Evolutionary conservation across 2,797 vertebrate species (phyloP), one percentile per base, ranked within the genome.

Genomic region (Acipenser oxyrinchus): DNA sequence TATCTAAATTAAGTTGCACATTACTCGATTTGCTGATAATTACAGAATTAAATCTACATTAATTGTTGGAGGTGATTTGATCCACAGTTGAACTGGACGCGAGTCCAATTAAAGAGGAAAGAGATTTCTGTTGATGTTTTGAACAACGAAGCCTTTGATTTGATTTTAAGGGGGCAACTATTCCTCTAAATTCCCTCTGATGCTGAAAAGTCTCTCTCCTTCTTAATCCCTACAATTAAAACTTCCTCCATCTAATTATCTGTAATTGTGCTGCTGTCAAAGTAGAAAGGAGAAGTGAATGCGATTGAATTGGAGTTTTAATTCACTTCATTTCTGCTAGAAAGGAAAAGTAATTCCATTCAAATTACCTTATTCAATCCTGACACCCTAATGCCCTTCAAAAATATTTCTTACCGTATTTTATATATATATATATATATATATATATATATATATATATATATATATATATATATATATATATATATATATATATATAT

Each of bases 1-100:
- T 96, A 96, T 98, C 95, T 98, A 97, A 96, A 98, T 98, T 96
- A 96, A 96, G 94, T 96, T 93, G 95, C 95, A 95, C 95, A 96
- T 98, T 97, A 97, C 95, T 97, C 94, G 95, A 97, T 99, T 98
- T 98, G 93, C 94, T 96, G 95, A 99, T 97, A 98, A 97, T 97
- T 98, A 96, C 95, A 96, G 95, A 98, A 98, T 98, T 97, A 97
- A 97, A 98, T 97, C 95, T 95, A 96, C 96, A 98, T 98, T 98
- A 97, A 99, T 98, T 98, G 95, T 98, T 94, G 91, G 92, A 95
- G 92, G 93, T 94, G 93, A 95, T 96, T 95, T 95, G 94, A 94
- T 94, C 90, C 87, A 84, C 85, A 82, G 90, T 90, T 92, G 92
- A 93, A 94, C 90, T 91, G 91, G 92, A 95, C 92, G 94, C 86